Evolutionary conservation across 2,113 vertebrate species (phyloP).

Genomic region (Bujurquina vittata): DNA sequence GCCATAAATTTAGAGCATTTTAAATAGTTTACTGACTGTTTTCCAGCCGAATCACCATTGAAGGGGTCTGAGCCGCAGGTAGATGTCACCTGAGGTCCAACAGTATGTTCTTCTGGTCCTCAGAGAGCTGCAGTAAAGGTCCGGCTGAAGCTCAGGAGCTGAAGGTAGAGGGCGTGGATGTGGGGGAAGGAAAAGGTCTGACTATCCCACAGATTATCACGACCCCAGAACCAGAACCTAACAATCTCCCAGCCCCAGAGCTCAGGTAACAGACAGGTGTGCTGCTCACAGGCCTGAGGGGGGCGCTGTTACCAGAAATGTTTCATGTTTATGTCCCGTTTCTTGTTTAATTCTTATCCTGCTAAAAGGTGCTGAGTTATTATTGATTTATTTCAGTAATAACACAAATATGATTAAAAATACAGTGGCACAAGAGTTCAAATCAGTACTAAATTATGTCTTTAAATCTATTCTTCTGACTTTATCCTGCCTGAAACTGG

Average conservation of each 20-base stretch:
- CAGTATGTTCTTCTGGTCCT: not conserved
- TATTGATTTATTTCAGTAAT: not conserved
- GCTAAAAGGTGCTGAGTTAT: not conserved
- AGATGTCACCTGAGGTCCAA: not conserved
- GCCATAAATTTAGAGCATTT: too few relatives aligned
- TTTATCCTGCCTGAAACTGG: not conserved
- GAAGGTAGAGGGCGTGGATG: conserved; percentile 44
- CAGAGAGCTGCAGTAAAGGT: conserved; percentile 22
- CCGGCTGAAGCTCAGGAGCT: conserved; percentile 30
- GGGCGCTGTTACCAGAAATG: not conserved
- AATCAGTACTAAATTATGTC: not conserved
- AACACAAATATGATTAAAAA: not conserved
- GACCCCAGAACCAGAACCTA: conserved; percentile 32
- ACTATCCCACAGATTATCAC: conserved; percentile 70
- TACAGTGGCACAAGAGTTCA: not conserved
- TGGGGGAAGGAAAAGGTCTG: not conserved
- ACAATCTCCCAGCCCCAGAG: not conserved
- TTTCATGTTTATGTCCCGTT: not conserved
- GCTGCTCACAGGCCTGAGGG: not conserved
- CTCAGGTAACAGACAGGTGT: conserved; percentile 44
- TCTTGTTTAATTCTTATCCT: not conserved
- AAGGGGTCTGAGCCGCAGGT: not conserved
- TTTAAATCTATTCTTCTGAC: not conserved
- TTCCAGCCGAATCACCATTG: accelerated
- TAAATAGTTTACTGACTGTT: not conserved